Evolutionary conservation across 2,888 invertebrate genomes (phyloP), one percentile per base, ranked within the genome.

Genomic region (Neoascia interrupta): DNA sequence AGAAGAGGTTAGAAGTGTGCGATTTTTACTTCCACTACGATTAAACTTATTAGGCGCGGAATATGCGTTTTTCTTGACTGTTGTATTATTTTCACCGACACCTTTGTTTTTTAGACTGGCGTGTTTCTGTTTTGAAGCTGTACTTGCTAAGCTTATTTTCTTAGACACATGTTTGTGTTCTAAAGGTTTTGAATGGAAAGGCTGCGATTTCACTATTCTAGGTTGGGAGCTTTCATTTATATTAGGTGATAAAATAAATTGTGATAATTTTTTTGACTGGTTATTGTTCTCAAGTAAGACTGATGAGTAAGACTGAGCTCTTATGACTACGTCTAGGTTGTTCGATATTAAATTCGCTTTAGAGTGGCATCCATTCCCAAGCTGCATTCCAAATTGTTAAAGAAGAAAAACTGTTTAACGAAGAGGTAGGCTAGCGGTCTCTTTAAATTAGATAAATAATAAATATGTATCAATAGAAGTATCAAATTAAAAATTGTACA

Each of bases 51-150:
- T 72, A 54, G 73, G 54, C 37, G 79, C 49, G 61, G 49, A n/a
- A n/a, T n/a, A n/a, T n/a, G n/a, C n/a, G 60, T 16, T 68, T 43
- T 51, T 60, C 36, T 41, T 5, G 56, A 53, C 21, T 51, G 34
- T 60, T 54, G 60, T 15, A 45, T 61, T 79, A 79, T 73, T 79
- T 79, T 73, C 81, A 81, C 82, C 73, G 68, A 81, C 19, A 21
- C 49, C 58, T 54, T 63, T 63, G n/a, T 31, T 5, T 6, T 3
- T 6, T 49, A 41, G 28, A 26, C 45, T 69, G 47, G 68, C 66
- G 64, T 56, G 79, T 31, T 60, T 69, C 23, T 72, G 63, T 23
- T 56, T n/a, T n/a, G n/a, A n/a, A n/a, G n/a, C n/a, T n/a, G n/a
- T n/a, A n/a, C n/a, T n/a, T n/a, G n/a, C n/a, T n/a, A n/a, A n/a